A percentile compares a stretch with the other conserved stretches of the same genome.
Conservation (phyloP, 2,113 vertebrate genomes). For the Stegastes partitus region DNA sequence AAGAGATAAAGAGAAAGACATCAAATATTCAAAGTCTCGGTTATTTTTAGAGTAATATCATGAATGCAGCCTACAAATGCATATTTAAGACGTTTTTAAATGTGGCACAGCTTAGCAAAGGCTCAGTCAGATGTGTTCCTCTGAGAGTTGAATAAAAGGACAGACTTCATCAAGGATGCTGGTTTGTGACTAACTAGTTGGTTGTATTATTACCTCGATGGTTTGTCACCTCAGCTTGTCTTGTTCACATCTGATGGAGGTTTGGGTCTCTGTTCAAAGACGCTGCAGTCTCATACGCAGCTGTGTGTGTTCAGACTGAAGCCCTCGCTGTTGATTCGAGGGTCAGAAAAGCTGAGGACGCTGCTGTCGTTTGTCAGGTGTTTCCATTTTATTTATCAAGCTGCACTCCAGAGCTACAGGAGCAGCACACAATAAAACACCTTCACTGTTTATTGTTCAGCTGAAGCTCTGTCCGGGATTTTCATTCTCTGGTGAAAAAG, state of each 20-base stretch:
- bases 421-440: not conserved
- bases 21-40: too few species aligned
- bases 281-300: slow-evolving; percentile 26
- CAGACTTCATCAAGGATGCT: not conserved
- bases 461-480: too few species aligned
- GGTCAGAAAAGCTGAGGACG: not conserved
- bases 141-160: slow-evolving; percentile 10
- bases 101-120: not conserved
- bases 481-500: too few species aligned
- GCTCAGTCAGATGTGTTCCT: not conserved
- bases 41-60: not conserved
- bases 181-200: slow-evolving; percentile 8
- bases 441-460: too few species aligned
- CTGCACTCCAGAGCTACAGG: not conserved
- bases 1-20: too few species aligned
- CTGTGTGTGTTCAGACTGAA: slow-evolving; percentile 3
- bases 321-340: slow-evolving; percentile 3
- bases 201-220: slow-evolving; percentile 16
- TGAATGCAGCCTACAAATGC: not conserved
- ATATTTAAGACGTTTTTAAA: not conserved
- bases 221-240: slow-evolving; percentile 9
- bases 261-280: slow-evolving; percentile 65
- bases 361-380: slow-evolving; percentile 14
- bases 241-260: slow-evolving; percentile 14
- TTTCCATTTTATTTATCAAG: not conserved